phyloP scores from a whole-genome alignment of 1,140 invertebrate species.

The Aleiodes sp. region DNA sequence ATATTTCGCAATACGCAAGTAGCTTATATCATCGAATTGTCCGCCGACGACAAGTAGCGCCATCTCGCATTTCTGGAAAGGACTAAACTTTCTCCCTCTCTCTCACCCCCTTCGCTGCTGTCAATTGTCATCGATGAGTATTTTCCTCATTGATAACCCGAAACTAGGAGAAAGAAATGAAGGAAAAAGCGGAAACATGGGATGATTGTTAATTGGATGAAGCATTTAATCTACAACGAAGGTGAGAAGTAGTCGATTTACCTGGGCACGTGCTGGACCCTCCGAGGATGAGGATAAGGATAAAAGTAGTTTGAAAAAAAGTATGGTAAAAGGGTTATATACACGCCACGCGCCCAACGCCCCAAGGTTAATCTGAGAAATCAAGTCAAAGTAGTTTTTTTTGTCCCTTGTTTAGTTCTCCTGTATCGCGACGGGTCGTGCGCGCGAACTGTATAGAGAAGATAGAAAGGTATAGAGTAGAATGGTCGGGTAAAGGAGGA shows the following conservation, averaged over 20 bases:
- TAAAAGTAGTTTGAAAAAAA: conserved; percentile 29
- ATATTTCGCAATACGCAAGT: conserved; percentile 46
- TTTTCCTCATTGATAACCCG: too few relatives aligned
- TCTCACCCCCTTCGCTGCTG: too few relatives aligned
- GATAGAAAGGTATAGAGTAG: not conserved
- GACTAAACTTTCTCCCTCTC: not conserved
- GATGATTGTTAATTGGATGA: too few relatives aligned
- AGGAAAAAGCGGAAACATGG: too few relatives aligned
- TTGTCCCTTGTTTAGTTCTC: conserved; percentile 4
- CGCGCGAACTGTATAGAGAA: not conserved
- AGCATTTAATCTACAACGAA: not conserved
- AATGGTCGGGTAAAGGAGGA: not conserved
- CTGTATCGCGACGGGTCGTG: not conserved
- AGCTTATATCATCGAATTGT: conserved; percentile 51
- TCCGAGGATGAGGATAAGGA: conserved; percentile 29
- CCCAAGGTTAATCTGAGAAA: conserved; percentile 58
- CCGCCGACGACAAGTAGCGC: conserved; percentile 51
- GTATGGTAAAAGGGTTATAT: conserved; percentile 49
- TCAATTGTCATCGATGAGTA: too few relatives aligned
- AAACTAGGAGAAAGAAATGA: too few relatives aligned
- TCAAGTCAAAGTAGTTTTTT: conserved; percentile 64
- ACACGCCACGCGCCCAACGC: conserved; percentile 57
- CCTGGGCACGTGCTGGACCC: conserved; percentile 42
- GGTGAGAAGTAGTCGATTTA: conserved; percentile 26
- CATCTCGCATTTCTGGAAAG: conserved; percentile 46